Evolutionary conservation across 2,797 vertebrate genomes (phyloP).

Genomic region (Labeo calbasu): DNA sequence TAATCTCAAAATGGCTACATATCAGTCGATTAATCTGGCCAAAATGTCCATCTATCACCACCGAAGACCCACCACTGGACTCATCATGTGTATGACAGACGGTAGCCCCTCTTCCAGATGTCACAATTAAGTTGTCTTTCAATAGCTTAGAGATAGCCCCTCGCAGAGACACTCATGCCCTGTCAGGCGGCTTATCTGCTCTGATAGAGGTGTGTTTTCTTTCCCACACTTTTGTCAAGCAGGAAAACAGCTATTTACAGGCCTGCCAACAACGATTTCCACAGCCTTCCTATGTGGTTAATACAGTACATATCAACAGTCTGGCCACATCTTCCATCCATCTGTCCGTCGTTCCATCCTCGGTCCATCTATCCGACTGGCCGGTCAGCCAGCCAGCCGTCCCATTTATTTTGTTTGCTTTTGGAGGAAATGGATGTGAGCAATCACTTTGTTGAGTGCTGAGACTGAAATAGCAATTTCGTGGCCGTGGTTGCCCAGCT

Average conservation of each 20-base stretch:
- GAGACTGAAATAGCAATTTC: constrained; percentile 72
- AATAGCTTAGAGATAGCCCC: constrained; percentile 21
- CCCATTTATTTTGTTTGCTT: constrained; percentile 42
- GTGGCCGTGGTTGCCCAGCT: constrained; percentile 62
- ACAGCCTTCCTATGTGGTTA: constrained; percentile 64
- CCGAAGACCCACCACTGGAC: constrained; percentile 6
- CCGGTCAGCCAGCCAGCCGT: constrained; percentile 59
- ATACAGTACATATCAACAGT: constrained; percentile 71
- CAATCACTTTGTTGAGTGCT: constrained; percentile 61
- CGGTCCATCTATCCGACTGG: constrained; percentile 46
- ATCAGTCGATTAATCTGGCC: neutral
- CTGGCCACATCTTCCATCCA: constrained; percentile 64
- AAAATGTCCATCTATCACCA: neutral
- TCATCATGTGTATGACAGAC: constrained; percentile 36
- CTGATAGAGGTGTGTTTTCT: constrained; percentile 61
- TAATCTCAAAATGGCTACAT: neutral
- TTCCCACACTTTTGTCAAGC: constrained; percentile 64
- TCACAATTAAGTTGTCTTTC: constrained; percentile 51
- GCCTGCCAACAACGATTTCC: constrained; percentile 76
- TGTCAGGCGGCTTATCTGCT: constrained; percentile 22
- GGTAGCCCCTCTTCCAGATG: constrained; percentile 19
- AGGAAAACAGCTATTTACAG: constrained; percentile 76
- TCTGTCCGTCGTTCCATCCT: constrained; percentile 63
- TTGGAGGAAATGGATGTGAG: constrained; percentile 69
- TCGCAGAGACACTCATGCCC: constrained; percentile 14